Evolutionary conservation across 2,797 vertebrate species (phyloP).

Genomic region (Anableps anableps): DNA sequence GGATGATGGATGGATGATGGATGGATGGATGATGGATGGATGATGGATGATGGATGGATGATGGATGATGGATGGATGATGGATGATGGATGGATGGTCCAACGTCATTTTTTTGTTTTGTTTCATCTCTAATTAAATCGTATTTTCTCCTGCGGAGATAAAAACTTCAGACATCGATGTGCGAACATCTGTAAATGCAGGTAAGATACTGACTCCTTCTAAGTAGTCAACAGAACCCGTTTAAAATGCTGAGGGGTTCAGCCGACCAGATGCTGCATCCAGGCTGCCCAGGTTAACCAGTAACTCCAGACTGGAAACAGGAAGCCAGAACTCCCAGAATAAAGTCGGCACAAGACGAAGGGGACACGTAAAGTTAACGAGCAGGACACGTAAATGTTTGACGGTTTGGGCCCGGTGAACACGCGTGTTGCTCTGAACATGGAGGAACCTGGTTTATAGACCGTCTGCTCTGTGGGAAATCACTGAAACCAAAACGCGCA

Average conservation of each 20-base stretch:
- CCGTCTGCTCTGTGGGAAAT: background rate
- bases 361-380: background rate
- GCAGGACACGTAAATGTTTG: conserved; percentile 1
- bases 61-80: too few species aligned
- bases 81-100: background rate
- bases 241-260: background rate
- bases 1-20: too few species aligned
- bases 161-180: background rate
- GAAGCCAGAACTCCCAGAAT: background rate
- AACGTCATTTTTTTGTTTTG: background rate
- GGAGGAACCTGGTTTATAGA: background rate
- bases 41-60: too few species aligned
- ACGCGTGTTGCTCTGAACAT: background rate
- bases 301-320: background rate
- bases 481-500: background rate
- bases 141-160: background rate
- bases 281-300: background rate
- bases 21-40: too few species aligned
- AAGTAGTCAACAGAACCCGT: background rate
- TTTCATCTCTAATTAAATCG: background rate
- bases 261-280: background rate
- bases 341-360: background rate
- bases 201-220: background rate
- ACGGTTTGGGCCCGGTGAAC: background rate
- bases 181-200: background rate